Base-by-base conservation (phyloP, 2,113 vertebrate genomes). In the Neomonachus schauinslandi region DNA sequence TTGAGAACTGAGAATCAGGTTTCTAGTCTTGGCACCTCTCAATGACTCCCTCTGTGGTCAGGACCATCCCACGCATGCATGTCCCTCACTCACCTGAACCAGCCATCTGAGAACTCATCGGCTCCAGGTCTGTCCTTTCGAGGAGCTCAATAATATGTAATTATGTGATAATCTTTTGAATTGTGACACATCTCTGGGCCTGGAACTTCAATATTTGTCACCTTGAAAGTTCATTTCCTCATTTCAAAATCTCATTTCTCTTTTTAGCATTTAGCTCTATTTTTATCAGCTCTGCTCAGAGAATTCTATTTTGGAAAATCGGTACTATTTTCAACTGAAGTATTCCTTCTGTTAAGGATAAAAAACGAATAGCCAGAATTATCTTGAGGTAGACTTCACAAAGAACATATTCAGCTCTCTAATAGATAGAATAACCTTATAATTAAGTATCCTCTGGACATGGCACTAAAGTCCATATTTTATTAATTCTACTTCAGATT, bases 221-320 rank as follows among this genome's bases (percentile, higher is more conserved):
- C 72, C 67, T 82, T 82, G 2, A 53, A 91, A 95, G 2, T 76
- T 84, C n/a, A 57, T 46, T 46, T 84, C 7, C 4, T 76, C 51
- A 91, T 95, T 84, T 79, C 39, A 90, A 85, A 86, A 61, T 59
- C 21, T 92, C 22, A n/a, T 42, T 74, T 92, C 89, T 67, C 36
- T 94, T 94, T 90, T 79, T 69, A 57, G 42, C 10, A 76, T 51
- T 63, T 7, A 93, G 42, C 1, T 65, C 59, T 39, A 26, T 39
- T 0, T 76, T 89, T 96, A 53, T 88, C 24, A 90, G 55, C 24
- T 72, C n/a, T 80, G 39, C 14, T 16, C 11, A 57, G 12, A 71
- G 28, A 46, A 31, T 2, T 67, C 26, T 76, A 26, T 91, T 94
- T 94, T 92, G 9, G 31, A 95, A 95, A 97, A 93, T 95, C 74